Conservation (phyloP, 2,888 invertebrate genomes). For the Myopa testacea region DNA sequence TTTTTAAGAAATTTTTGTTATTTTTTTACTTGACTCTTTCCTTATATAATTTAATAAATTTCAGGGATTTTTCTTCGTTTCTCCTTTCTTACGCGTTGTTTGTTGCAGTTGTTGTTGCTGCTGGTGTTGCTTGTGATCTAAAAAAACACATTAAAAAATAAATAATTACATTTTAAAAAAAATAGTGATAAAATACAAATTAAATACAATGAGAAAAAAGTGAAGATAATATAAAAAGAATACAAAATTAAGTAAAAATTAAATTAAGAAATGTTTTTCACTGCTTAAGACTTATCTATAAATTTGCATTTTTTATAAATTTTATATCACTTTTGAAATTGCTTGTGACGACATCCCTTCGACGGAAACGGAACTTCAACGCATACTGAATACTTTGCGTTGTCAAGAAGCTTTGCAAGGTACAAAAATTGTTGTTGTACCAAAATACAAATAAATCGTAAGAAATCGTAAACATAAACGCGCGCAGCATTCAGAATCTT, state of each 20-base stretch:
- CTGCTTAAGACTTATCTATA: not conserved
- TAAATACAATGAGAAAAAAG: conserved; percentile 36
- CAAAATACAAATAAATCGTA: too few species aligned
- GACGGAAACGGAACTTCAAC: conserved; percentile 51
- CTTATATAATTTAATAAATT: not conserved
- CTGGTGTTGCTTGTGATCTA: conserved; percentile 52
- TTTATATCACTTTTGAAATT: not conserved
- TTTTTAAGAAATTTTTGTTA: too few species aligned
- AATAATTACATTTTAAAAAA: conserved; percentile 33
- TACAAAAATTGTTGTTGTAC: too few species aligned
- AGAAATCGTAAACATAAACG: too few species aligned
- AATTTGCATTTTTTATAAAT: not conserved
- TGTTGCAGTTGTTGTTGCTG: conserved; percentile 38
- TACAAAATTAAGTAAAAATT: conserved; percentile 8
- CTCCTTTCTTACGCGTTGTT: conserved; percentile 35
- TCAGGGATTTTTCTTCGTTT: conserved; percentile 17
- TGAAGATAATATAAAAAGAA: too few species aligned
- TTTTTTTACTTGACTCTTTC: too few species aligned
- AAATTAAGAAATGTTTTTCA: conserved; percentile 18
- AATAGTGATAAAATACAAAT: conserved; percentile 28
- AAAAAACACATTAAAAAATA: conserved; percentile 40
- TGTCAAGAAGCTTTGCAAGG: not conserved
- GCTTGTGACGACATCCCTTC: conserved; percentile 48
- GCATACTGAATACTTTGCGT: conserved; percentile 47
- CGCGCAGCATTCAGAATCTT: too few species aligned